Evolutionary conservation across 1,140 invertebrate species (phyloP), one percentile per base, ranked within the genome.

Genomic region (Phocides pigmalion): DNA sequence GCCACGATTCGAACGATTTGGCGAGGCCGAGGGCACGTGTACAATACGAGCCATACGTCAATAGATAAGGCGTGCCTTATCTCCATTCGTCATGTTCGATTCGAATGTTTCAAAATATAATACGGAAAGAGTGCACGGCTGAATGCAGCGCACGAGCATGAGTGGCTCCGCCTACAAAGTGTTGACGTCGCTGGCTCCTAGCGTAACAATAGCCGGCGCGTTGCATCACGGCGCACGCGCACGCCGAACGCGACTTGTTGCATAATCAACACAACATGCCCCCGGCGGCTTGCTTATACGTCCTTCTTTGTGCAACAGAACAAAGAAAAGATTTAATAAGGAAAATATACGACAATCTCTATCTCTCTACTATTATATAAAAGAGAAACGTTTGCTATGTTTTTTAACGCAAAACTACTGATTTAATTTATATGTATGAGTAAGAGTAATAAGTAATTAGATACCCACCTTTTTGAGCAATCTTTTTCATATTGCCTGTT

Each of bases 221-320:
- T 81, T 83, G 70, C 81, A 78, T 77, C 79, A 76, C 50, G 50
- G 67, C 53, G 73, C 71, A 72, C 66, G 76, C 64, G 72, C 72
- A 72, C 66, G 76, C 64, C 41, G 66, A 59, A 44, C 44, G 61
- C 62, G 39, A 56, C 51, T 64, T 47, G 32, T 73, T 76, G 66
- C 71, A 76, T 76, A 76, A 76, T 66, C 61, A 59, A 32, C 28
- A 49, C 37, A 53, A 66, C 46, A 56, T 56, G 37, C 20, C 37
- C 46, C 32, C 28, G n/a, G 35, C 39, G 44, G 44, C 37, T 66
- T 22, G 32, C 44, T 32, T 32, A 46, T 12, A 39, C 49, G 20
- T 39, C 17, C 19, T 0, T 54, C 32, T 61, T 47, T 32, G 56
- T 61, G 16, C 28, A 47, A 35, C 1, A 39, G 32, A 39, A 61